Conservation (phyloP, 2,888 invertebrate species). For the Tipula confusa region DNA sequence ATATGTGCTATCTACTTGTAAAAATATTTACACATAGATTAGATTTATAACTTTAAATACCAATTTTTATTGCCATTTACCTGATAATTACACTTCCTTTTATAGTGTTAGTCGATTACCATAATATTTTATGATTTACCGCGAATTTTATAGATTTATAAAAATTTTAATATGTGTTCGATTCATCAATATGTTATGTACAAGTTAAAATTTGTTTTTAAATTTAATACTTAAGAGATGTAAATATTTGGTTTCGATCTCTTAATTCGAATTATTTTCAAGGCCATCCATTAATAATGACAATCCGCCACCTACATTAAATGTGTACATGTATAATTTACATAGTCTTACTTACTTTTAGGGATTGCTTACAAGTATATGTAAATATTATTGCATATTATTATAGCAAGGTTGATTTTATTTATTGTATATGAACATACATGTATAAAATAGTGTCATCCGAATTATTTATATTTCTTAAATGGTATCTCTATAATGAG, state of each 20-base stretch:
- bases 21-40: background rate
- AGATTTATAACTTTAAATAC: background rate
- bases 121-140: background rate
- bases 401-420: background rate
- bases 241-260: background rate
- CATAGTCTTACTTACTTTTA: background rate
- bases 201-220: no score
- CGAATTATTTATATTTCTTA: background rate
- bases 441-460: background rate
- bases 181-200: background rate
- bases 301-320: background rate
- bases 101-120: background rate
- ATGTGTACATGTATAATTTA: background rate
- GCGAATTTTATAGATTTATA: background rate
- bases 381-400: background rate
- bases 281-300: background rate
- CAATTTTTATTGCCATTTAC: background rate
- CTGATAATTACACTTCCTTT: background rate
- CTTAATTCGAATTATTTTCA: background rate
- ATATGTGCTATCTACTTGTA: background rate
- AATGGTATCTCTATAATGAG: background rate
- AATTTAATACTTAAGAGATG: background rate
- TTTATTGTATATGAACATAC: background rate
- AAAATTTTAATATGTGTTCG: background rate
- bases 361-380: background rate